Evolutionary conservation across 2,113 vertebrate species (phyloP), one percentile per base, ranked within the genome.

Genomic region (Nothobranchius kuhntae): DNA sequence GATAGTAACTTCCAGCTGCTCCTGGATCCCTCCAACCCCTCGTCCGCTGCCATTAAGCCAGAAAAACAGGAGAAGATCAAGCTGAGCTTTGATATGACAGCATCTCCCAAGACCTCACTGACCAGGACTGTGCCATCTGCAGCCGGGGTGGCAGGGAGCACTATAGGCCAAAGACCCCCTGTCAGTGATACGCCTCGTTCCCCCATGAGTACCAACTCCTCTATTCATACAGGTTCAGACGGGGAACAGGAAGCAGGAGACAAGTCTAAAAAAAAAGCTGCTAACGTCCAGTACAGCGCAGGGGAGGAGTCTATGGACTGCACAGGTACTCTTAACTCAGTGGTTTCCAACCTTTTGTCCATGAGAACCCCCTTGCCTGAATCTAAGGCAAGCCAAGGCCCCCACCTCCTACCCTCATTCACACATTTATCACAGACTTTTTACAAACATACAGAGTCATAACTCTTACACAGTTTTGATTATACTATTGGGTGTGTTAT

Each of bases 1-100:
- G 96, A 99, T 85, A 97, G 96, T 91, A 95, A 97, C 83, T 98
- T 96, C 90, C 98, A 99, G 92, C 99, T 99, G 96, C 92, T 99
- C 46, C 89, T 97, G 5, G 97, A 99, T 65, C 95, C 96, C 26
- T 74, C 90, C 73, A 96, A 99, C 79, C 97, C 97, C 13, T 90
- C 92, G 0, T 96, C 95, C 0, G 95, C 95, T 48, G 94, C 93
- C 0, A 90, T 95, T 82, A 97, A 96, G 89, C 89, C 94, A 0
- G 97, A 99, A 69, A 98, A 96, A 78, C 95, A 96, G 75, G 97
- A 99, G 68, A 98, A 98, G 89, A 95, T 97, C 84, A 98, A 98
- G 81, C 91, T 98, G 68, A 98, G 93, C 91, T 98, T 99, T 58
- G 97, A 99, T 76, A 96, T 98, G 94, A 96, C 96, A 0, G 94